Evolutionary conservation across 2,888 invertebrate species (phyloP).

Genomic region (Tipula vernalis): DNA sequence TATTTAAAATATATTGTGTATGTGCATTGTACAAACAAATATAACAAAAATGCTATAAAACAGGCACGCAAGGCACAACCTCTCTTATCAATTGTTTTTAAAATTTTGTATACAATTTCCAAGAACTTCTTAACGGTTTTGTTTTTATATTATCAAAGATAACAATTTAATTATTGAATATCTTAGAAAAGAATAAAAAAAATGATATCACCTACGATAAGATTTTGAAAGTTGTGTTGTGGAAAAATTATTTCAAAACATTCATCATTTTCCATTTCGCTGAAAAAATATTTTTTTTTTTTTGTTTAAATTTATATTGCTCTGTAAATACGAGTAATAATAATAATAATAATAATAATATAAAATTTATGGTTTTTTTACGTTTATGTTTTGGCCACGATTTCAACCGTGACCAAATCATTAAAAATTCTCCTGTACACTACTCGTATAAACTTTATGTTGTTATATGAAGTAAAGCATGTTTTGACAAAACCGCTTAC

Average conservation of each 20-base stretch:
- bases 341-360: not conserved
- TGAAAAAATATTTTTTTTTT: not conserved
- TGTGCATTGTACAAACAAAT: not conserved
- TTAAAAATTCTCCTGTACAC: not conserved
- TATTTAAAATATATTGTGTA: not conserved
- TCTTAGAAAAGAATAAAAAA: not conserved
- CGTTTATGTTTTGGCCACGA: not conserved
- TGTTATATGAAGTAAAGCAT: not conserved
- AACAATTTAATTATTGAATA: not conserved
- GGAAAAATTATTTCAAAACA: not conserved
- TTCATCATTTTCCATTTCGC: not conserved
- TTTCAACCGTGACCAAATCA: not conserved
- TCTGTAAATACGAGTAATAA: not conserved
- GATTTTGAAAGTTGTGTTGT: not conserved
- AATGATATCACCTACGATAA: not conserved
- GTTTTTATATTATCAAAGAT: not conserved
- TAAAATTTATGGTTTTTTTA: not conserved
- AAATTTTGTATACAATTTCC: not conserved
- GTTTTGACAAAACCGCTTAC: not conserved
- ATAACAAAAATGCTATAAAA: not conserved
- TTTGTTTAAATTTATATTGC: not conserved
- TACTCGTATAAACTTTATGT: not conserved
- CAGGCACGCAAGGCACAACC: not conserved
- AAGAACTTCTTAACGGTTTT: not conserved
- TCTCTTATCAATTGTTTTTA: not conserved